Conservation (phyloP, 2,888 invertebrate species). For the Lucinisca nassula region DNA sequence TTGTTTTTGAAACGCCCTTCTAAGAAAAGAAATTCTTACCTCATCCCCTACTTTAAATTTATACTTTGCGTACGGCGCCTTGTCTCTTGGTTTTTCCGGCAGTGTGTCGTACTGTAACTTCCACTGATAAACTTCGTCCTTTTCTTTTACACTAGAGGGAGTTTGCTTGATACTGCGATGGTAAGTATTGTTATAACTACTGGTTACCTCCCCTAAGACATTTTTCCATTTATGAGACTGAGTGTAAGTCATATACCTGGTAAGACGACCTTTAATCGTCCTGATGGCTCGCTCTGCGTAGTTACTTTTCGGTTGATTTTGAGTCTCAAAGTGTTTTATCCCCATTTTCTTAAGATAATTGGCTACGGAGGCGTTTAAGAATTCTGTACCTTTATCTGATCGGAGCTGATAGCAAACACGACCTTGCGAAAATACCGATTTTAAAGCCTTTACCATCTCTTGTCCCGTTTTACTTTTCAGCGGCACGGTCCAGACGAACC, state of each 20-base stretch:
- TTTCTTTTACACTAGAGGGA: background rate
- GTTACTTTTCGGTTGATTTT: background rate
- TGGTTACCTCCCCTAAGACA: background rate
- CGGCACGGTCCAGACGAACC: background rate
- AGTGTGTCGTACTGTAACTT: background rate
- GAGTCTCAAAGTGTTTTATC: background rate
- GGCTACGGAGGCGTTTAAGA: background rate
- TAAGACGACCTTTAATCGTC: background rate
- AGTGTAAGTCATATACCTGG: background rate
- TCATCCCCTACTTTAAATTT: background rate
- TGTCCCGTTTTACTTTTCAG: background rate
- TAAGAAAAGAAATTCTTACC: background rate
- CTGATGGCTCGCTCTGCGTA: background rate
- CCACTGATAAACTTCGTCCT: background rate
- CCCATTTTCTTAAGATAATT: background rate
- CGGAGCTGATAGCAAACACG: background rate
- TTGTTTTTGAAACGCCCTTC: background rate
- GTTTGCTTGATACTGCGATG: background rate
- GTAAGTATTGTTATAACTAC: background rate
- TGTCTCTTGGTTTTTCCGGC: background rate
- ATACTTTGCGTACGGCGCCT: background rate
- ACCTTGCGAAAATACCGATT: background rate
- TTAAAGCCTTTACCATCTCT: background rate
- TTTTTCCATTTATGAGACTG: background rate
- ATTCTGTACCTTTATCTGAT: background rate